phyloP scores from a whole-genome alignment of 2,113 vertebrate species.

The Etheostoma cragini region DNA sequence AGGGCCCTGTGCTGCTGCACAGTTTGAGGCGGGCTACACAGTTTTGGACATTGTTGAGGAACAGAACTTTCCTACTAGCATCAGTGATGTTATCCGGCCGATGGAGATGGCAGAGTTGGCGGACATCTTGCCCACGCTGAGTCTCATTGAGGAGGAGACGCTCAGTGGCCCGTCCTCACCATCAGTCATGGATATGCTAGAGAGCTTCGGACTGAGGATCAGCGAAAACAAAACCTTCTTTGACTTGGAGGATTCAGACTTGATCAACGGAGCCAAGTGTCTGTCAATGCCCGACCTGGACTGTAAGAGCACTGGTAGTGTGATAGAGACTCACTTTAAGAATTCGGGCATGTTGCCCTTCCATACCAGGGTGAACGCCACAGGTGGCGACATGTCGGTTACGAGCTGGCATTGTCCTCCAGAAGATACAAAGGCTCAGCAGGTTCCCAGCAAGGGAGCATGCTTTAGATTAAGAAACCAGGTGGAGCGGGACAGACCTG shows the following conservation, averaged over 20 bases:
- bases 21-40: conserved; percentile 50
- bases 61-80: conserved; percentile 51
- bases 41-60: conserved; percentile 37
- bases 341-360: background rate
- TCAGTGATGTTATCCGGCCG: conserved; percentile 68
- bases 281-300: background rate
- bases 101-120: conserved; percentile 79
- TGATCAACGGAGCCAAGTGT: conserved; percentile 14
- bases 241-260: conserved; percentile 40
- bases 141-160: conserved; percentile 72
- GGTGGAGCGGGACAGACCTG: conserved; percentile 80
- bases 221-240: conserved; percentile 54
- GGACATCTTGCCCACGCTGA: conserved; percentile 74
- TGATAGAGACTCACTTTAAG: conserved; percentile 21
- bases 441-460: conserved; percentile 3
- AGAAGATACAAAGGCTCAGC: background rate
- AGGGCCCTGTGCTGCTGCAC: conserved; percentile 43
- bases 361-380: background rate
- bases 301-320: background rate
- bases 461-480: conserved; percentile 63
- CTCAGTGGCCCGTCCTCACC: conserved; percentile 42
- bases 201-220: conserved; percentile 72
- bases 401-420: conserved; percentile 5
- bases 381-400: background rate
- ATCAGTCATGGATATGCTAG: conserved; percentile 71